phyloP scores from a whole-genome alignment of 2,888 invertebrate genomes.

The Allacma fusca region DNA sequence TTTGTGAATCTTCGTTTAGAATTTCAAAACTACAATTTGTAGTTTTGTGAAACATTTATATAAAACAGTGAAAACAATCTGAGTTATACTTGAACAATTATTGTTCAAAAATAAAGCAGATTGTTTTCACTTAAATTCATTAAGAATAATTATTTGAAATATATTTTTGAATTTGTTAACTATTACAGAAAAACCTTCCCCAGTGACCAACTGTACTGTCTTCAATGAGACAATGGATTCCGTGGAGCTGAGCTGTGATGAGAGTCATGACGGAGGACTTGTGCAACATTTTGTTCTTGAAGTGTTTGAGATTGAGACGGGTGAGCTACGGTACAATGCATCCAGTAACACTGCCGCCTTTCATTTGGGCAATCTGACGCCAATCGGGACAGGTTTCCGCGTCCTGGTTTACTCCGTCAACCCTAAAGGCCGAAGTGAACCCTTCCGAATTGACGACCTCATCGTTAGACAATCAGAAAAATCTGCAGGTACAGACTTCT shows the following conservation, averaged over 20 bases:
- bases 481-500: conserved; percentile 59
- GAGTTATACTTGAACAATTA: no score
- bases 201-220: conserved; percentile 83
- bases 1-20: no score
- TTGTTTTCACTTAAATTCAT: no score
- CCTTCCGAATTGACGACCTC: conserved; percentile 60
- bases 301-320: conserved; percentile 58
- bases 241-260: conserved; percentile 81
- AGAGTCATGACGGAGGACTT: conserved; percentile 88
- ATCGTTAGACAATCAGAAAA: conserved; percentile 60
- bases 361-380: conserved; percentile 61
- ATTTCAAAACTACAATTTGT: no score
- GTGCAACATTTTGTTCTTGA: conserved; percentile 86
- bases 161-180: not conserved
- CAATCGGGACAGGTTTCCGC: conserved; percentile 60
- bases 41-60: no score
- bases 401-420: conserved; percentile 61
- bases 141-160: no score
- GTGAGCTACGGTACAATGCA: conserved; percentile 60
- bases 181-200: conserved; percentile 78
- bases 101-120: no score
- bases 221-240: conserved; percentile 85
- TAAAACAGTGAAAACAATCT: no score
- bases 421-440: conserved; percentile 60
- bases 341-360: conserved; percentile 59